Evolutionary conservation across 23 tunicate species (phyloP).

Genomic region (Clavelina lepadiformis): DNA sequence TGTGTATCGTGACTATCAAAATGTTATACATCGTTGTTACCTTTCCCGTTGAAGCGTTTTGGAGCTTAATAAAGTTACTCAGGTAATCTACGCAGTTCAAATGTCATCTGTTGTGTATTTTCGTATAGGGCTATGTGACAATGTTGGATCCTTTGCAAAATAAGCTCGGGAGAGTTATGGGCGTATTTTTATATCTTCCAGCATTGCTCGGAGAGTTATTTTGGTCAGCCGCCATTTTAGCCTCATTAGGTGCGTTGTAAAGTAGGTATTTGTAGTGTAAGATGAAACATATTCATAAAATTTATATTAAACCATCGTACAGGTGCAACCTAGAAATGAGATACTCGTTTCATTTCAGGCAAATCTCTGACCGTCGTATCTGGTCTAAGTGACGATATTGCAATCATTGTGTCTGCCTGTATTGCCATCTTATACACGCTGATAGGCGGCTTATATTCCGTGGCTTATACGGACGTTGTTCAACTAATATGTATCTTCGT

Average conservation of each 20-base stretch:
- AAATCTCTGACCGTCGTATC: conserved; percentile 63
- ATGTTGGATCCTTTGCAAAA: conserved; percentile 97
- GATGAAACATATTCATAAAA: neutral
- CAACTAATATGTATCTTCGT: conserved; percentile 91
- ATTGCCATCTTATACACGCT: conserved; percentile 90
- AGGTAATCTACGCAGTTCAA: no score
- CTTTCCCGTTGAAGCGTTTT: neutral
- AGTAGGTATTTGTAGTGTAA: neutral
- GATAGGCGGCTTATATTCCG: conserved; percentile 96
- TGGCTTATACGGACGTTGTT: conserved; percentile 97
- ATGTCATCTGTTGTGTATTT: neutral
- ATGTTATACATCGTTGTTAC: neutral
- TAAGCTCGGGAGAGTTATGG: conserved; percentile 79
- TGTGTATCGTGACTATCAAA: no score
- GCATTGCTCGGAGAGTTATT: conserved; percentile 94
- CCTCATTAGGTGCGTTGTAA: conserved; percentile 78
- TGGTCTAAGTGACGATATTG: conserved; percentile 27
- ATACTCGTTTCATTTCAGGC: conserved; percentile 29
- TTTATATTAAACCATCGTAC: neutral
- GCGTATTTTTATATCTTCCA: conserved; percentile 83
- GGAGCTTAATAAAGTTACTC: neutral
- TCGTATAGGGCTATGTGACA: conserved; percentile 76
- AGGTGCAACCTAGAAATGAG: no score
- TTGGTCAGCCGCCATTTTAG: conserved; percentile 92
- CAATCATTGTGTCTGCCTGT: conserved; percentile 83